Conservation (phyloP, 2,888 invertebrate species). For the Anoplius nigerrimus region DNA sequence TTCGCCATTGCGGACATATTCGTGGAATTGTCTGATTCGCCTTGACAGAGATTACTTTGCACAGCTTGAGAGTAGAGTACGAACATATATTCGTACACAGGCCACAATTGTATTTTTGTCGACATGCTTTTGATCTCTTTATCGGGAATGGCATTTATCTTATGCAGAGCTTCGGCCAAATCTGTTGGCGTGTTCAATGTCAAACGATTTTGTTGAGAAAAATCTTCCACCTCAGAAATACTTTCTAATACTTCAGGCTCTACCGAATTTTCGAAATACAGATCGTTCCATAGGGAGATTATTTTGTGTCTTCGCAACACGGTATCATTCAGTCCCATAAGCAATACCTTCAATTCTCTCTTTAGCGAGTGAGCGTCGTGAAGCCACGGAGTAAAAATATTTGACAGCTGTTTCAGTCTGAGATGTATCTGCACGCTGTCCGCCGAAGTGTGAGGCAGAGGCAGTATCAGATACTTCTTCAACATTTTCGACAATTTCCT, state of each 20-base stretch:
- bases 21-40: background rate
- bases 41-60: constrained; percentile 48
- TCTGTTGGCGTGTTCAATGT: constrained; percentile 40
- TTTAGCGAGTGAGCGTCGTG: constrained; percentile 33
- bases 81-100: constrained; percentile 78
- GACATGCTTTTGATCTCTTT: constrained; percentile 53
- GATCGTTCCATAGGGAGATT: constrained; percentile 54
- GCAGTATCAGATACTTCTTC: constrained; percentile 54
- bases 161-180: constrained; percentile 32
- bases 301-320: constrained; percentile 40
- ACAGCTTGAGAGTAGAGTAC: constrained; percentile 68
- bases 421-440: constrained; percentile 42
- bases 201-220: constrained; percentile 40
- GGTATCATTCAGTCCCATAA: constrained; percentile 47
- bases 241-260: constrained; percentile 30
- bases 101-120: constrained; percentile 76
- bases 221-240: constrained; percentile 44
- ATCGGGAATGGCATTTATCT: background rate
- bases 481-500: constrained; percentile 62
- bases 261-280: constrained; percentile 48
- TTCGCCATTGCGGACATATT: background rate
- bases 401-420: constrained; percentile 42
- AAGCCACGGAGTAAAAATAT: constrained; percentile 45
- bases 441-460: constrained; percentile 61
- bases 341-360: constrained; percentile 52